Evolutionary conservation across 1,140 invertebrate species (phyloP), one percentile per base, ranked within the genome.

Genomic region (Pararge aegeria): DNA sequence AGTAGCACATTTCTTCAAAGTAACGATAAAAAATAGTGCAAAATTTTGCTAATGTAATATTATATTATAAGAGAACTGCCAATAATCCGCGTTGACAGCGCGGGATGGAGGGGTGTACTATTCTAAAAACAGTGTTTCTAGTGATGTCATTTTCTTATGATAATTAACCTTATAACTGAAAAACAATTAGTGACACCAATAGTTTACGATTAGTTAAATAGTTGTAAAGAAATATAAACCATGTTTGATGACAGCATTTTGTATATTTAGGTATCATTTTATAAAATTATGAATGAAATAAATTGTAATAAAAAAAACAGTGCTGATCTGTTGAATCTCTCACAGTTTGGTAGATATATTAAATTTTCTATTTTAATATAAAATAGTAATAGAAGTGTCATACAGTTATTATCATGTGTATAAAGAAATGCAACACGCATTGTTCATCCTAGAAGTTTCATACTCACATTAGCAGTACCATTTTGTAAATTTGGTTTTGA

Each of bases 321-420:
- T 68, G 76, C 78, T 66, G 75, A 66, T 68, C 74, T 69, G 70
- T 73, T 64, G 85, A 87, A 88, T 87, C 83, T 87, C 86, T 77
- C 69, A 71, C 76, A 81, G 66, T 85, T 84, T 75, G 73, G 78
- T 87, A 87, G 82, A 68, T 85, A 80, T 84, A 81, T 80, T 68
- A 79, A 84, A 86, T 87, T 89, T 89, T 89, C 75, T 85, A 85
- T 86, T 89, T 89, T 87, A 87, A 86, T 87, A 87, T 87, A 83
- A 80, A 80, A 70, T 75, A 83, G 61, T 61, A 61, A 66, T 85
- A 72, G 71, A 53, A 30, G 49, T 66, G 69, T 71, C 66, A 58
- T 59, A 54, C 64, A 60, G 46, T 61, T 61, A 58, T 49, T 61
- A 55, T 58, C 64, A 61, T 44, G 20, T 55, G 54, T 61, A 55